Evolutionary conservation across 1,140 invertebrate species (phyloP), one percentile per base, ranked within the genome.

Genomic region (Luehdorfia chinensis): DNA sequence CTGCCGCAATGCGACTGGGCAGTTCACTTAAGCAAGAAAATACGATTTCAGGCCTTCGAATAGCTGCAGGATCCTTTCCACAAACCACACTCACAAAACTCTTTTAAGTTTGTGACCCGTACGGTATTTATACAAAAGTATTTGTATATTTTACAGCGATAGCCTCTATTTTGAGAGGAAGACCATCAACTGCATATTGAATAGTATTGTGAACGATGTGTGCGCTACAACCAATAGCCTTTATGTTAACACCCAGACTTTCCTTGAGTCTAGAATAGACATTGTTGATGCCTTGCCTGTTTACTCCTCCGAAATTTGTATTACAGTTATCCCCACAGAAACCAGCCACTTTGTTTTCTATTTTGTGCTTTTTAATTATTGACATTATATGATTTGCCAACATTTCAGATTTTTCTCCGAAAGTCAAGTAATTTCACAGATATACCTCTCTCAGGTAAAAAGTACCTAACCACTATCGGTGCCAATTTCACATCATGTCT

Each of bases 41-140:
- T 34, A 47, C 33, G 30, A 33, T 34, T 47, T 34, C 18, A 47
- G 23, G 12, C 31, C 12, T 34, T 34, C 19, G 44, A 33, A 47
- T 33, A 47, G 31, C 44, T 47, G 30, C 31, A 47, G 44, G 31
- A 47, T 47, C 21, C 44, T 15, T 47, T 34, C 44, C 31, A 33
- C 31, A 47, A 30, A 49, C 25, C 47, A 31, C 34, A 39, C 27
- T 39, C 34, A 39, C 47, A 49, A 31, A 49, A 49, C 25, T 49
- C 47, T 49, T 48, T 48, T 19, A 48, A 30, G 25, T 27, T 21
- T 49, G 25, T 31, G 12, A 31, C 27, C 7, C 47, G 34, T 39
- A 49, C 47, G 12, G 33, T 49, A 19, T 49, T 39, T 30, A 41
- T 31, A 39, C 13, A 39, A 44, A 49, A 43, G 33, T 23, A 50